Evolutionary conservation across 2,113 vertebrate species (phyloP).

Genomic region (Sapayoa aenigma): DNA sequence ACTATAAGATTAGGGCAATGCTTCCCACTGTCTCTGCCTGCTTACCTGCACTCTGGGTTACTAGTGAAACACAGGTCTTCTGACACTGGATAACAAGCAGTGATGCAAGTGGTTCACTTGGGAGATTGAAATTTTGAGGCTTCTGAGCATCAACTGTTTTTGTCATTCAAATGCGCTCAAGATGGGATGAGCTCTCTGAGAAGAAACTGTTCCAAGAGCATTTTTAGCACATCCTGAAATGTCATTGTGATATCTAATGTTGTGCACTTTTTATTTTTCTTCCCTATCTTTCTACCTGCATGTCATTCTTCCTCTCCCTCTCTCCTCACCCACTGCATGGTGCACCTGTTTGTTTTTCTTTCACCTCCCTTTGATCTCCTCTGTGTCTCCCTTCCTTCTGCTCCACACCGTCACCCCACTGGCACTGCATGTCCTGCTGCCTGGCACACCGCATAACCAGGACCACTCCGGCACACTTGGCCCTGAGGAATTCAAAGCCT

Average conservation of each 20-base stretch:
- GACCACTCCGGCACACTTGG: conserved; percentile 99
- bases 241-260: conserved; percentile 73
- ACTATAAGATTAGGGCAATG: conserved; percentile 14
- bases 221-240: conserved; percentile 66
- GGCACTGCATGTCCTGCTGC: conserved; percentile 80
- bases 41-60: conserved; percentile 60
- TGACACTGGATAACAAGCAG: background rate
- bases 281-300: conserved; percentile 67
- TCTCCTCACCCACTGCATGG: conserved; percentile 82
- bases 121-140: conserved; percentile 30
- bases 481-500: conserved; percentile 99
- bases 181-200: conserved; percentile 36
- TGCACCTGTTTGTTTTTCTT: conserved; percentile 46
- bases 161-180: conserved; percentile 37
- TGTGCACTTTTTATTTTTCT: conserved; percentile 83
- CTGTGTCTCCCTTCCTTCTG: conserved; percentile 22
- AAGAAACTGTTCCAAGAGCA: conserved; percentile 64
- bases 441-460: conserved; percentile 86
- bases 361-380: conserved; percentile 9
- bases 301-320: conserved; percentile 58
- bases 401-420: conserved; percentile 47
- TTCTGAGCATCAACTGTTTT: conserved; percentile 34
- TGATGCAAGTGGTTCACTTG: conserved; percentile 19
- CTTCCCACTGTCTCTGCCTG: conserved; percentile 63
- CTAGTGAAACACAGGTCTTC: conserved; percentile 26